phyloP scores from a whole-genome alignment of 2,888 invertebrate species.

The Agrochola litura region DNA sequence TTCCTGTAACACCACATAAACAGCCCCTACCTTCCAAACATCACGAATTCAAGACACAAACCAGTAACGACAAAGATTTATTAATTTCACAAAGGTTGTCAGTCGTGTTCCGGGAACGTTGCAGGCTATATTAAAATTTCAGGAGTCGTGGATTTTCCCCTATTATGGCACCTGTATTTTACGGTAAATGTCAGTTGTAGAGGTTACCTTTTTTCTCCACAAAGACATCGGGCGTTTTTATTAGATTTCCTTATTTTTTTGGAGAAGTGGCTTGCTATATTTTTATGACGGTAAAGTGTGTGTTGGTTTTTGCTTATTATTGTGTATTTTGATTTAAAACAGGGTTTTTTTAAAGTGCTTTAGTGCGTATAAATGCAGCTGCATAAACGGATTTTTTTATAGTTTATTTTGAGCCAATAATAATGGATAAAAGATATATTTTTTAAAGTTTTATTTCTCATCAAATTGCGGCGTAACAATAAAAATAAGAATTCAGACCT shows the following conservation, averaged over 20 bases:
- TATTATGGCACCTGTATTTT: constrained; percentile 57
- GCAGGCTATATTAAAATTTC: constrained; percentile 64
- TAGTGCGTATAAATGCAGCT: too few relatives aligned
- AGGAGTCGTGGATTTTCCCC: constrained; percentile 46
- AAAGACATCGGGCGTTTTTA: constrained; percentile 46
- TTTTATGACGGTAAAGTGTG: constrained; percentile 5
- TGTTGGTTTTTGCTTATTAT: not conserved
- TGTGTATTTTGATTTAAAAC: too few relatives aligned
- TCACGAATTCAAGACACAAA: constrained; percentile 42
- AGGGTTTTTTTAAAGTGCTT: too few relatives aligned
- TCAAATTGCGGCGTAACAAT: too few relatives aligned
- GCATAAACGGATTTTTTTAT: too few relatives aligned
- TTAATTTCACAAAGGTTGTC: constrained; percentile 61
- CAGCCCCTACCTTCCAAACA: constrained; percentile 1
- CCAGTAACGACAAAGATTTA: constrained; percentile 60
- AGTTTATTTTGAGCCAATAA: too few relatives aligned
- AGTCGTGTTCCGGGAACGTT: constrained; percentile 40
- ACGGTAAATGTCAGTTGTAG: constrained; percentile 45
- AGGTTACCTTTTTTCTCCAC: constrained; percentile 39
- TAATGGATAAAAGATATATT: too few relatives aligned
- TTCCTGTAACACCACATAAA: not conserved
- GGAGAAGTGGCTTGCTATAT: not conserved
- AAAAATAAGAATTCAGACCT: not conserved
- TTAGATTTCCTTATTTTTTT: constrained; percentile 51
- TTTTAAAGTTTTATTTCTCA: not conserved